Evolutionary conservation across 1,140 invertebrate species (phyloP).

Genomic region (Bactericera cockerelli): DNA sequence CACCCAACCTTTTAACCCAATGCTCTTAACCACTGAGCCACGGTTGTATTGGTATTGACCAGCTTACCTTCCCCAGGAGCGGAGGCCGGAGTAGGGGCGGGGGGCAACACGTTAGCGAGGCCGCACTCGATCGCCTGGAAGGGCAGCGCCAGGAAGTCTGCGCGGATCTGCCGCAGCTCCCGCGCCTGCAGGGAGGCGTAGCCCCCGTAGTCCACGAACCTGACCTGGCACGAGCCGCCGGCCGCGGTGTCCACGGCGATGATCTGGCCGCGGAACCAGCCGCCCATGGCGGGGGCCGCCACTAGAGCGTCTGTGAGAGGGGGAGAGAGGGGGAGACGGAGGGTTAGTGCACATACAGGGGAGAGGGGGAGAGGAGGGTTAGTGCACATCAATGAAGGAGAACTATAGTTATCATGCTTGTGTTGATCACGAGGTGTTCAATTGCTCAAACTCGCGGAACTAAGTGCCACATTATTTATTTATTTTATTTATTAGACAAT

Average conservation of each 20-base stretch:
- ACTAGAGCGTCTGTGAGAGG: conserved; percentile 68
- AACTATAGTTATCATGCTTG: no score
- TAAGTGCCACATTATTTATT: no score
- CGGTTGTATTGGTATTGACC: conserved; percentile 1
- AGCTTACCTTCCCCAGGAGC: background rate
- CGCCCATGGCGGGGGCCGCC: conserved; percentile 59
- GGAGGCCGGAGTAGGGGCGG: conserved; percentile 22
- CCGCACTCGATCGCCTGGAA: conserved; percentile 93
- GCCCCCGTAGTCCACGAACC: conserved; percentile 87
- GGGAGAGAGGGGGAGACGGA: conserved; percentile 19
- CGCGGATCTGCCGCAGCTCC: conserved; percentile 69
- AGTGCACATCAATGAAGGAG: conserved; percentile 7
- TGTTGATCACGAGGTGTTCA: no score
- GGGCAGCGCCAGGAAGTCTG: conserved; percentile 80
- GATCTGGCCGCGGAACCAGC: conserved; percentile 81
- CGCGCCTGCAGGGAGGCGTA: conserved; percentile 59
- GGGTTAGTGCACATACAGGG: no score
- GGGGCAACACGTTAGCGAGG: conserved; percentile 72
- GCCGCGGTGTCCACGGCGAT: conserved; percentile 50
- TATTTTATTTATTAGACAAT: no score
- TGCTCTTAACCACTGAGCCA: background rate
- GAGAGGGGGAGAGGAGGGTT: no score
- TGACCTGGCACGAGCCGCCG: conserved; percentile 56
- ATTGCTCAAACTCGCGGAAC: no score
- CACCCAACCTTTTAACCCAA: no score